Evolutionary conservation across 2,113 vertebrate genomes (phyloP).

Genomic region (Corythornis vintsioides): DNA sequence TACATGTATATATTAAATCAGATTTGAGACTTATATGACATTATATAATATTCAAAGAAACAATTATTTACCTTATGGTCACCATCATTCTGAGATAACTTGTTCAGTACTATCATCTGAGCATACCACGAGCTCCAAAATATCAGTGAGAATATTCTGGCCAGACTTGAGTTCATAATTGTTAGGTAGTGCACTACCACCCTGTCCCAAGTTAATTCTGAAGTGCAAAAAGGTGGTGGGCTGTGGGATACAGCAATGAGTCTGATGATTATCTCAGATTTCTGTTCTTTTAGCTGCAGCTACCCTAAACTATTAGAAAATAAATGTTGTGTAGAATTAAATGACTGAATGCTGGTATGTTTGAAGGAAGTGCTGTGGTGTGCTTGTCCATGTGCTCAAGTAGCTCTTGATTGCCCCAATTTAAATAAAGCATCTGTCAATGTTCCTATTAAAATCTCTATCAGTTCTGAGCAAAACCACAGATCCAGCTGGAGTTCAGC

Average conservation of each 20-base stretch:
- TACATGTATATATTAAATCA: neutral
- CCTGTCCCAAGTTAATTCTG: neutral
- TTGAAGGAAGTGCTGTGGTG: neutral
- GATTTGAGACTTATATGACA: neutral
- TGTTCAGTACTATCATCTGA: neutral
- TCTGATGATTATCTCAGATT: neutral
- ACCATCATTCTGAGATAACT: neutral
- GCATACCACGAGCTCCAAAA: neutral
- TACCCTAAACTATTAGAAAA: neutral
- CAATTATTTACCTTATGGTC: neutral
- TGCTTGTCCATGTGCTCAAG: neutral
- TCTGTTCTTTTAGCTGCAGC: neutral
- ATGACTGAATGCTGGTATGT: too few species aligned
- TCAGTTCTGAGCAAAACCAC: neutral
- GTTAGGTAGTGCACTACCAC: neutral
- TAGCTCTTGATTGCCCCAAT: neutral
- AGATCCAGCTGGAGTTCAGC: neutral
- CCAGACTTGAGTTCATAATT: neutral
- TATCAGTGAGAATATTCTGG: neutral
- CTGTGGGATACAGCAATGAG: neutral
- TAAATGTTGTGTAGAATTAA: neutral
- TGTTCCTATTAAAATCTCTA: neutral
- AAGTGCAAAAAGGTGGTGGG: neutral
- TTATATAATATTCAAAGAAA: neutral
- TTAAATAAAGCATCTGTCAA: neutral